Conservation (phyloP, 2,888 invertebrate species). For the Eubasilissa splendida region DNA sequence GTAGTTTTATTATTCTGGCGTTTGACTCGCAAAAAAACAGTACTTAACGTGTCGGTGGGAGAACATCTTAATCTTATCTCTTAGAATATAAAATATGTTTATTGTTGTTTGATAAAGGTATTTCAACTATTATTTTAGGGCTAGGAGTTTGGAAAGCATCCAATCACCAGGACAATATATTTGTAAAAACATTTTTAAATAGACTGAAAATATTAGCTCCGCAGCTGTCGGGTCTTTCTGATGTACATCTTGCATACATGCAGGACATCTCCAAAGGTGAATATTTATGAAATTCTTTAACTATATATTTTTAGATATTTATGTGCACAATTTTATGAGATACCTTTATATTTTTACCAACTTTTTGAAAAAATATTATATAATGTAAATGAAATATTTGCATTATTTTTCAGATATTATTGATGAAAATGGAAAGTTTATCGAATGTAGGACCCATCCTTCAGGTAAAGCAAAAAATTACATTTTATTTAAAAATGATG, state of each 20-base stretch:
- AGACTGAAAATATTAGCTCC: constrained; percentile 71
- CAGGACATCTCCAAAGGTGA: constrained; percentile 68
- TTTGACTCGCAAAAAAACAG: neutral
- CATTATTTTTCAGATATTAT: neutral
- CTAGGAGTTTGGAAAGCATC: constrained; percentile 79
- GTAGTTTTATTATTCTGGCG: neutral
- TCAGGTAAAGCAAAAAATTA: neutral
- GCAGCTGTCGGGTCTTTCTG: constrained; percentile 72
- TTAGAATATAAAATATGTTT: neutral
- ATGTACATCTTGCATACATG: constrained; percentile 80
- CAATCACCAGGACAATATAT: constrained; percentile 75
- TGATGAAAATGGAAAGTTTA: neutral
- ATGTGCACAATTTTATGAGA: neutral
- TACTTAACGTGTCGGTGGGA: neutral
- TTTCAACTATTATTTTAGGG: constrained; percentile 61
- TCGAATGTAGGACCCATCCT: neutral
- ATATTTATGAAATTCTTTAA: constrained; percentile 25
- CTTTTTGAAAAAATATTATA: neutral
- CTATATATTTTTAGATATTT: neutral
- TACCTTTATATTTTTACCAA: neutral
- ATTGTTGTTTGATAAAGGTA: neutral
- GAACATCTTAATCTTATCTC: neutral
- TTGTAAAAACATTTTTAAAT: constrained; percentile 76
- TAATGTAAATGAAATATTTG: neutral
- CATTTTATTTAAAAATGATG: no score